Base-by-base conservation (phyloP, 1,140 invertebrate species). In the Odontomachus brunneus region DNA sequence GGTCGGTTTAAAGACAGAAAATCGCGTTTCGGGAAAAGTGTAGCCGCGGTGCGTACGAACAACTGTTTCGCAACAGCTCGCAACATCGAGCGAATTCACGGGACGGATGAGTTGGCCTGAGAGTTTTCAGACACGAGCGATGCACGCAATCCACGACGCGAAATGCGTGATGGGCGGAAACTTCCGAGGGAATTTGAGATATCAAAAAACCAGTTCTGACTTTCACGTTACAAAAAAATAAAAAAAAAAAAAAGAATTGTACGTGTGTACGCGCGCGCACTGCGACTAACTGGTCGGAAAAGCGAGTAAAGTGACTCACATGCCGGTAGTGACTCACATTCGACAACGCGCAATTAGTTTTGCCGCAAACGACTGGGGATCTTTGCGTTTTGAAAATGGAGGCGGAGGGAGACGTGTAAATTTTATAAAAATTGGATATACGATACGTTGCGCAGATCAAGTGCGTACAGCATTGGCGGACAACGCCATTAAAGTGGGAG, bases 181-280 rank as follows among this genome's bases (percentile, higher is more conserved):
- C 17, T 69, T 69, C 51, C 63, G 22, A 67, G 67, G 55, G 63
- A 57, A 55, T 80, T 80, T 12, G 75, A 80, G 22, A 80, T 80
- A 80, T 71, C 22, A 22, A 80, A 38, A 80, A 80, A 69, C 38
- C 33, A 80, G 57, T 80, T 71, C 51, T 24, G n/a, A 55, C 33
- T 69, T 59, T 80, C 3, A 2, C 14, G 51, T 80, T 29, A n/a
- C 0, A 80, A 29, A 80, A 44, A 71, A 57, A 44, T 78, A 24
- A 26, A 66, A 67, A 38, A 29, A 44, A 7, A 44, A 33, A 33
- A 33, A 33, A 33, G 2, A n/a, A n/a, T n/a, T n/a, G n/a, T n/a
- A n/a, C n/a, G 38, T 7, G 24, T 67, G 19, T 44, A 9, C 7
- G 7, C 12, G 5, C 7, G 29, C 19, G 26, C 3, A 69, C 49